Conservation (phyloP, 2,888 invertebrate genomes). For the Luperina testacea region DNA sequence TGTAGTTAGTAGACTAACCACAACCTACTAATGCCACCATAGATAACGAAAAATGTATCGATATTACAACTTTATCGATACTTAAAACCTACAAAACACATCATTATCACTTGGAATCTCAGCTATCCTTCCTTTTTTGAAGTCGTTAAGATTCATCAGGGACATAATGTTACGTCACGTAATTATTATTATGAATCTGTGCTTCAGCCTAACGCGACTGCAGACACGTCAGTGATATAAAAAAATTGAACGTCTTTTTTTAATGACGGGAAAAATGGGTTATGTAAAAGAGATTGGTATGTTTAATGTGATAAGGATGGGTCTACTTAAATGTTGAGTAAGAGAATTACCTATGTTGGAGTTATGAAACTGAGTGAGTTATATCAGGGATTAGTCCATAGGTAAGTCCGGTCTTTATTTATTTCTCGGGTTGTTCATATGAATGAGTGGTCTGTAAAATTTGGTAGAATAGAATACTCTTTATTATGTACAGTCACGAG, state of each 20-base stretch:
- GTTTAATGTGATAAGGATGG: slow-evolving; percentile 33
- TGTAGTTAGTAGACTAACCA: background rate
- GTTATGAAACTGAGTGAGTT: slow-evolving; percentile 4
- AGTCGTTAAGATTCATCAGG: slow-evolving; percentile 45
- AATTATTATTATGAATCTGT: slow-evolving; percentile 50
- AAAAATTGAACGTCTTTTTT: slow-evolving; percentile 28
- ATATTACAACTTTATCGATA: slow-evolving; percentile 37
- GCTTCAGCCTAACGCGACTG: slow-evolving; percentile 40
- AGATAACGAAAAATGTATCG: slow-evolving; percentile 5
- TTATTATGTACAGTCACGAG: background rate
- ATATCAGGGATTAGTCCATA: slow-evolving; percentile 1
- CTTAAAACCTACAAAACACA: slow-evolving; percentile 11
- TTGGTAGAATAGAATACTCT: background rate
- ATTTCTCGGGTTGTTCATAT: background rate
- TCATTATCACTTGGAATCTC: slow-evolving; percentile 36
- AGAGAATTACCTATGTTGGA: background rate
- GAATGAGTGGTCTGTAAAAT: background rate
- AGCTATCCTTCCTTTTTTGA: slow-evolving; percentile 13
- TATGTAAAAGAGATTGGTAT: slow-evolving; percentile 42
- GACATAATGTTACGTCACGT: slow-evolving; percentile 39
- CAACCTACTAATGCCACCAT: background rate
- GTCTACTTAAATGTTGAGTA: slow-evolving; percentile 15
- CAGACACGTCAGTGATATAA: slow-evolving; percentile 18
- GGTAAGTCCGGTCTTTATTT: background rate
- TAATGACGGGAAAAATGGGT: slow-evolving; percentile 16